Conservation (phyloP, 1,140 invertebrate species). For the Globodera ellingtonae region DNA sequence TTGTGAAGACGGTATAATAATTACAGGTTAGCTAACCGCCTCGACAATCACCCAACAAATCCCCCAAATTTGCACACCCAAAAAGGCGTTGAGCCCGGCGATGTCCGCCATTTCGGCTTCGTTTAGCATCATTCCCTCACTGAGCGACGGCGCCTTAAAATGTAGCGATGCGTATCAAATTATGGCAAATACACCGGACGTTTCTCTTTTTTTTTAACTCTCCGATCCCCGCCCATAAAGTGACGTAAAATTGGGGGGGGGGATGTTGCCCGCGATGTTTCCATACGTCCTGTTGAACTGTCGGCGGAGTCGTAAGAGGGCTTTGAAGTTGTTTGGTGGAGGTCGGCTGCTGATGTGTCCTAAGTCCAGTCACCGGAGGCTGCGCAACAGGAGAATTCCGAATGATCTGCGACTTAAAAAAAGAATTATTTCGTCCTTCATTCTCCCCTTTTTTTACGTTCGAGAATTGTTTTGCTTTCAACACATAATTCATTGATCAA, state of each 20-base stretch:
- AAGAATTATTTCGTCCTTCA: neutral
- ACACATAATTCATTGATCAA: neutral
- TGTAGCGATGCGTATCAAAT: neutral
- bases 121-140: conserved; percentile 17
- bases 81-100: conserved; percentile 16
- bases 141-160: neutral
- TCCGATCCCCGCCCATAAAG: neutral
- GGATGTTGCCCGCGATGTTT: too few species aligned
- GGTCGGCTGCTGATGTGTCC: too few species aligned
- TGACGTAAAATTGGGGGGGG: too few species aligned
- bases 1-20: too few species aligned
- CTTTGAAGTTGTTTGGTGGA: neutral
- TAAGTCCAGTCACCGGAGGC: neutral
- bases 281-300: neutral
- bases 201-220: neutral
- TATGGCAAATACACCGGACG: neutral
- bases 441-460: neutral
- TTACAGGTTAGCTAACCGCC: neutral
- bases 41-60: neutral
- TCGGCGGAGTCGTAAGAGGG: neutral
- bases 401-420: neutral
- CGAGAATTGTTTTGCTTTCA: neutral
- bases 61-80: neutral
- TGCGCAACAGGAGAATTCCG: neutral
- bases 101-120: conserved; percentile 15